Evolutionary conservation across 2,113 vertebrate species (phyloP), one percentile per base, ranked within the genome.

Genomic region (Oncorhynchus clarkii): DNA sequence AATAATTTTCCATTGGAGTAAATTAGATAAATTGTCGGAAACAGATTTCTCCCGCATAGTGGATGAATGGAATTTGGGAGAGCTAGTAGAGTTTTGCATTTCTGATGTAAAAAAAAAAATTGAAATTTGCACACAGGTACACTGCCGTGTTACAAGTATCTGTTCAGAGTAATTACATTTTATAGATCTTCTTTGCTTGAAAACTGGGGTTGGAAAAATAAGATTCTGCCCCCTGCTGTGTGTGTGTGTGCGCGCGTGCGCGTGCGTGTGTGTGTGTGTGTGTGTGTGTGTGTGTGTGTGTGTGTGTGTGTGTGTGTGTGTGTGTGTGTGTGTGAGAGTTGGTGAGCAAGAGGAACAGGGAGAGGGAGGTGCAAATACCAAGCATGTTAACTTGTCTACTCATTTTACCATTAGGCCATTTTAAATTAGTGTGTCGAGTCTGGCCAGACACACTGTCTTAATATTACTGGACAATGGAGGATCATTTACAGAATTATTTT

Each of bases 371-470:
- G 49, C 48, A 79, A 81, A 75, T 39, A 81, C 67, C 66, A 78
- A 75, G 72, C 45, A 59, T 16, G 9, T 22, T 70, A 82, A 80
- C 84, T 82, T 84, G 62, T 85, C 80, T 72, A 72, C 62, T 79
- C 82, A 86, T 88, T 45, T 82, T 81, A 73, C 62, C 83, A 84
- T 82, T 72, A 74, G 69, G 8, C 64, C 59, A 71, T 85, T 86
- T 86, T 84, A 81, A 84, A 77, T 83, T 75, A 79, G 78, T 78
- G 80, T 80, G 84, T 85, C 84, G 78, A 71, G 57, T 84, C 81
- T 89, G 88, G 89, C 89, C 79, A 90, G 87, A 92, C 85, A 84
- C 67, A 77, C 78, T 84, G 86, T 91, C 87, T 88, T 90, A 85
- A 90, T 88, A 85, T 78, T 83, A 51, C 82, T 80, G 84, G 80